phyloP scores from a whole-genome alignment of 2,888 invertebrate species.

The Drosophila longiperda region DNA sequence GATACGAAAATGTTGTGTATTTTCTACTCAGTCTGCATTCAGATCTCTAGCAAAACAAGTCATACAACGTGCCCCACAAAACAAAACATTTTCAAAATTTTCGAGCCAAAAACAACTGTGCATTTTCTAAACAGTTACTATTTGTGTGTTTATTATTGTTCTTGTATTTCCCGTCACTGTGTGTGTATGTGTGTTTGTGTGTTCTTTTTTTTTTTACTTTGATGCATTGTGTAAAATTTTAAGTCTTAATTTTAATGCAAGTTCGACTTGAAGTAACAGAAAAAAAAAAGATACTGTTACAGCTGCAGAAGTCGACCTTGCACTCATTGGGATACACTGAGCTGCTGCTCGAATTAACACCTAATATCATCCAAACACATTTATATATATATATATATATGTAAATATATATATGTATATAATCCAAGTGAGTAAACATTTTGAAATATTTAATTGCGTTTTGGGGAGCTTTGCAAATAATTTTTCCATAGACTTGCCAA shows the following conservation, averaged over 20 bases:
- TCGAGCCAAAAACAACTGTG: constrained; percentile 4
- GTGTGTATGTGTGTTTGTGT: not conserved
- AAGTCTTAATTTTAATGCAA: constrained; percentile 11
- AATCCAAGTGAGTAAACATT: constrained; percentile 30
- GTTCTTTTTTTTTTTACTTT: constrained; percentile 6
- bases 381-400: constrained; percentile 7
- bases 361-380: constrained; percentile 34
- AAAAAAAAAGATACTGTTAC: constrained; percentile 9
- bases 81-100: constrained; percentile 13
- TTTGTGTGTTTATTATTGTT: constrained; percentile 7
- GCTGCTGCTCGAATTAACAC: constrained; percentile 16
- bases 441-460: constrained; percentile 41
- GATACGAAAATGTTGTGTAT: constrained; percentile 74
- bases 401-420: not conserved
- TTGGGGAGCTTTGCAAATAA: constrained; percentile 33
- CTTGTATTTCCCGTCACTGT: not conserved
- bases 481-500: constrained; percentile 21
- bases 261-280: not conserved
- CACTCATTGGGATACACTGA: constrained; percentile 57
- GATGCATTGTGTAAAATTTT: constrained; percentile 23
- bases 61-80: constrained; percentile 42
- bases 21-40: constrained; percentile 82
- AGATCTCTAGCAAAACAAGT: constrained; percentile 80
- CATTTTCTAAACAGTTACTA: constrained; percentile 5
- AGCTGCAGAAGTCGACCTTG: constrained; percentile 41